Conservation (phyloP, 2,888 invertebrate species). For the Meiosimyza decipiens region DNA sequence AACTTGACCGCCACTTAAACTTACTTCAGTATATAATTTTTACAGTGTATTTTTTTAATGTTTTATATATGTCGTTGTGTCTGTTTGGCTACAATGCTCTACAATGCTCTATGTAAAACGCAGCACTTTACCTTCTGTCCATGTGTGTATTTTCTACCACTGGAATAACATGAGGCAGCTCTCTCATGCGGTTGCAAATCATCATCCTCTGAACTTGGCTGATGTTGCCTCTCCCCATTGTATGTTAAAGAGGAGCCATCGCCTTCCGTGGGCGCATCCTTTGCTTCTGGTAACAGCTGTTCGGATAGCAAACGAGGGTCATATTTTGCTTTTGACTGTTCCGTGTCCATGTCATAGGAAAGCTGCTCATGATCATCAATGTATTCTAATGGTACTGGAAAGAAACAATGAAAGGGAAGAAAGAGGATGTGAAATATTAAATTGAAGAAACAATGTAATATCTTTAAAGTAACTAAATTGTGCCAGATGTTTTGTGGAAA, state of each 20-base stretch:
- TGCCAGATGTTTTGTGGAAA: no score
- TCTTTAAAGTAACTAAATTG: no score
- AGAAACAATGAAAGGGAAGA: background rate
- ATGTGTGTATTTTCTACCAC: conserved; percentile 64
- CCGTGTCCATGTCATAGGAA: conserved; percentile 66
- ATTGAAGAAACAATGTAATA: no score
- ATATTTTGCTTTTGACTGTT: conserved; percentile 66
- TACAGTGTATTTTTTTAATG: no score
- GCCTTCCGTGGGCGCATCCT: background rate
- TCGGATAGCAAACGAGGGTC: conserved; percentile 64
- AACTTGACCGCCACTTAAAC: no score
- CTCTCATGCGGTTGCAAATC: conserved; percentile 59
- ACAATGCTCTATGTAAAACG: no score
- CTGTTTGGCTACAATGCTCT: no score
- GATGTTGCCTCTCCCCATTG: conserved; percentile 22
- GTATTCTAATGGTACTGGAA: conserved; percentile 62
- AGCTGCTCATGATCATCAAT: conserved; percentile 63
- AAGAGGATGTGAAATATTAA: background rate
- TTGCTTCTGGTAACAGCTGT: conserved; percentile 58
- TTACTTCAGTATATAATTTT: no score
- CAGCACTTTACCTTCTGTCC: conserved; percentile 63
- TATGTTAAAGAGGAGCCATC: background rate
- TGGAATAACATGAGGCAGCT: conserved; percentile 63
- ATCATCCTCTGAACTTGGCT: conserved; percentile 46
- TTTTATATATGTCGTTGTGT: no score